Evolutionary conservation across 2,797 vertebrate species (phyloP).

Genomic region (Enteromius thamalakanensis): DNA sequence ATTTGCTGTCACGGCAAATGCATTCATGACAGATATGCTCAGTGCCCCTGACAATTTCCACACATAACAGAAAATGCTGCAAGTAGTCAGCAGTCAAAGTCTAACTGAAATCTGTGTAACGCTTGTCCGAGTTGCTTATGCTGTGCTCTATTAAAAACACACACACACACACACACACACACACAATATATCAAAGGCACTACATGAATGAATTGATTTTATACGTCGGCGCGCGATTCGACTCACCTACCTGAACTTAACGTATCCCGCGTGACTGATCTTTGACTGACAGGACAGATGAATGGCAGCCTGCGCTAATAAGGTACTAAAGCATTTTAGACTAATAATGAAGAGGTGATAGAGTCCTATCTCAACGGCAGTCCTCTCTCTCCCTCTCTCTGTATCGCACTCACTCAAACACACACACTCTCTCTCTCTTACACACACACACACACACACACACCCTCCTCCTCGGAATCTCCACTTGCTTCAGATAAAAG

Average conservation of each 20-base stretch:
- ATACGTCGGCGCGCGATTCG: slow-evolving; percentile 28
- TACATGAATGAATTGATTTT: slow-evolving; percentile 32
- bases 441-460: slow-evolving; percentile 53
- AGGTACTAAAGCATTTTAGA: slow-evolving; percentile 78
- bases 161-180: neutral
- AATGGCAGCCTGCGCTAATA: slow-evolving; percentile 65
- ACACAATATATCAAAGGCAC: slow-evolving; percentile 21
- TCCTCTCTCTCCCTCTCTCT: slow-evolving; percentile 58
- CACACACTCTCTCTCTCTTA: slow-evolving; percentile 47
- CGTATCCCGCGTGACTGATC: slow-evolving; percentile 70
- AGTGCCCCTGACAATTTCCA: neutral
- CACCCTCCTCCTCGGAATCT: slow-evolving; percentile 24
- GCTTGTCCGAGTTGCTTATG: neutral
- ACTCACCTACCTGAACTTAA: slow-evolving; percentile 72
- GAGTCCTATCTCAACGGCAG: slow-evolving; percentile 73
- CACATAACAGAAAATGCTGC: neutral
- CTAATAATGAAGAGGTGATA: slow-evolving; percentile 77
- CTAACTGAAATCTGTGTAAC: neutral
- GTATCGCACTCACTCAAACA: slow-evolving; percentile 60
- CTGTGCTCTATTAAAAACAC: neutral
- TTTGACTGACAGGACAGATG: slow-evolving; percentile 65
- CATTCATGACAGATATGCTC: neutral
- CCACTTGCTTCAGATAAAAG: slow-evolving; percentile 17
- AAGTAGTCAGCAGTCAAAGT: neutral
- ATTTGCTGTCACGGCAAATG: neutral